Evolutionary conservation across 2,113 vertebrate genomes (phyloP).

Genomic region (Otus sunia): DNA sequence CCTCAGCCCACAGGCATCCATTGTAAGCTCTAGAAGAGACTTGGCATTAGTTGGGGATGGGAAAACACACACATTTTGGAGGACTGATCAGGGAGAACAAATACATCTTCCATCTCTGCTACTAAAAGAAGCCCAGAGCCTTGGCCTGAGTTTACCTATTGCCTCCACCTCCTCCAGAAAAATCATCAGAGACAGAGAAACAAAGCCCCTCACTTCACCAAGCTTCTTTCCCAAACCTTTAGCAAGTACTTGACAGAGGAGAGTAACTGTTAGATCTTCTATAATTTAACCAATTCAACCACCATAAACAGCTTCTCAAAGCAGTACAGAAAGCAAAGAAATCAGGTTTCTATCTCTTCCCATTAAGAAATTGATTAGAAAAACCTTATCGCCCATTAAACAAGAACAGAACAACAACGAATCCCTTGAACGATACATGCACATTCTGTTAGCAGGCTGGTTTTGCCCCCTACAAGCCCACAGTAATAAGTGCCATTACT

Average conservation of each 20-base stretch:
- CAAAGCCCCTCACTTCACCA: background rate
- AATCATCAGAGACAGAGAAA: background rate
- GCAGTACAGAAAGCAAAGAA: background rate
- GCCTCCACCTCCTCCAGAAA: background rate
- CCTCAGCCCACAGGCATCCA: constrained; percentile 16
- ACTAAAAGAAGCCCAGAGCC: background rate
- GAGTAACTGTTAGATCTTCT: background rate
- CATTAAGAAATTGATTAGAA: background rate
- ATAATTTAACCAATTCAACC: background rate
- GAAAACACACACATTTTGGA: accelerated
- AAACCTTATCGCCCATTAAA: background rate
- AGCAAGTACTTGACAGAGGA: background rate
- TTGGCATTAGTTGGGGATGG: background rate
- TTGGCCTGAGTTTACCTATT: background rate
- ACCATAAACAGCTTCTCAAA: background rate
- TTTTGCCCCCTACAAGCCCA: background rate
- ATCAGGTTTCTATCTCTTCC: background rate
- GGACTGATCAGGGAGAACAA: background rate
- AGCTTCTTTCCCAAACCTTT: background rate
- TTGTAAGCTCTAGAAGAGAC: background rate
- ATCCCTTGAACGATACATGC: background rate
- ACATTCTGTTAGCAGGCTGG: background rate
- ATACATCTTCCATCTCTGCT: background rate
- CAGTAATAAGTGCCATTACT: accelerated
- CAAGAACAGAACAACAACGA: background rate